These are phyloP conservation scores for Zaprionus obscuricornis DNA, from an alignment of 2,888 invertebrate genomes.

Conservation along the genomic window DNA sequence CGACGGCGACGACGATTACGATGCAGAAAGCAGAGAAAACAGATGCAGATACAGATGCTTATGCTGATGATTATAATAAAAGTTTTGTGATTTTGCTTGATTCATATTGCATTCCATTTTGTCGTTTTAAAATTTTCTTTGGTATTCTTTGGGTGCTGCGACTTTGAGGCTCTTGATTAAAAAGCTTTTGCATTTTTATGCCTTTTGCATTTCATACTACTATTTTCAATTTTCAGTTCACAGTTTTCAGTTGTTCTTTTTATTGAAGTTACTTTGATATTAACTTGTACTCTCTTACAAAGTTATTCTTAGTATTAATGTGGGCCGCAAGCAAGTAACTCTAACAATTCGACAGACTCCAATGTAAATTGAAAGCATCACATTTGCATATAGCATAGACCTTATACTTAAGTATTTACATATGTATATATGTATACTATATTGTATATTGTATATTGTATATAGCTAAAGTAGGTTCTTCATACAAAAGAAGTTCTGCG, in stretches of 20 bases:
- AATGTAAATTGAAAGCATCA: conserved; percentile 23
- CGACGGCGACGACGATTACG: too few relatives aligned
- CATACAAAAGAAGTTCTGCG: conserved; percentile 18
- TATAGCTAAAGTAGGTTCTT: too few relatives aligned
- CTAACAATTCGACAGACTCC: conserved; percentile 22
- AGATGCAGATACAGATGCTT: conserved; percentile 6
- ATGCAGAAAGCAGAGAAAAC: too few relatives aligned
- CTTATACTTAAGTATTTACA: too few relatives aligned
- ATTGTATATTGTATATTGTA: too few relatives aligned
- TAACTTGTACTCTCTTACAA: conserved; percentile 8
- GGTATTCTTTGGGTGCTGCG: conserved; percentile 53
- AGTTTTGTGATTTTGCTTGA: conserved; percentile 67
- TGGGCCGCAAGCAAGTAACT: too few relatives aligned
- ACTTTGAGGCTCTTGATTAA: conserved; percentile 71
- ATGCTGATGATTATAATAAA: conserved; percentile 70
- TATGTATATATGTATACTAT: too few relatives aligned
- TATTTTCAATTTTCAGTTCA: conserved; percentile 18
- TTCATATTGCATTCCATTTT: conserved; percentile 50
- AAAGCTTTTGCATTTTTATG: conserved; percentile 63
- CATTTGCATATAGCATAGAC: conserved; percentile 65
- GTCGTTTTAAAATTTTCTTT: conserved; percentile 22
- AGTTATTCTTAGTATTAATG: conserved; percentile 5
- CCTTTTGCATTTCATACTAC: conserved; percentile 19
- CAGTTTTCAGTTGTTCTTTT: neutral
- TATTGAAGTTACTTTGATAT: conserved; percentile 53